Base-by-base conservation (phyloP, 2,113 vertebrate genomes). In the Pterocles gutturalis region DNA sequence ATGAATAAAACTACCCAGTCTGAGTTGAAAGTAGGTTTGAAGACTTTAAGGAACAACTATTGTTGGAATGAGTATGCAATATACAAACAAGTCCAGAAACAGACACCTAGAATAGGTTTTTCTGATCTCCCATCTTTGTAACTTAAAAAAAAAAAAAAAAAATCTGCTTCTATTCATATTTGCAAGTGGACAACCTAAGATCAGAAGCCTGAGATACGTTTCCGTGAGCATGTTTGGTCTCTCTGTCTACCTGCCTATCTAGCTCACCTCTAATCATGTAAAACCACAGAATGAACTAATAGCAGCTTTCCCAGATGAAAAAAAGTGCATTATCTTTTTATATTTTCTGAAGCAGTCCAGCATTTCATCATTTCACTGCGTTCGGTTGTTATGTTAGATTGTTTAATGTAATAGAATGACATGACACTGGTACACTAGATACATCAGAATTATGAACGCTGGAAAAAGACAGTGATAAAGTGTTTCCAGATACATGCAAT, bases 371-470 rank as follows among this genome's bases (percentile, higher is more conserved):
- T 93, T 94, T 92, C 41, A 62, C 57, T 84, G 46, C 6, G 1
- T 61, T 81, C 91, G 62, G 81, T 81, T 94, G 82, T 95, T 98
- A 95, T 75, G 79, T 91, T 94, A 92, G 36, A 80, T 93, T 97
- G 95, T 95, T 96, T 96, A 96, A 97, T 96, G 95, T 96, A 97
- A 97, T 96, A 94, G 93, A 97, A 94, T 96, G 92, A 89, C 54
- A 92, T 92, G 93, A 96, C 85, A 95, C 83, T 62, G 46, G 89
- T 95, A 76, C 82, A 75, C n/a, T 54, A 96, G 89, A 88, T 91
- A 96, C 79, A 93, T 95, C 96, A 97, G 93, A 97, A 97, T 97
- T 97, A 95, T 94, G 96, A 96, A 97, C 38, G 11, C 87, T 93
- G 85, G 83, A 87, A 91, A 95, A 75, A 96, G 90, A 93, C 90